These are phyloP conservation scores for Gastracanthus pulcherrimus DNA, from an alignment of 2,888 invertebrate genomes.

Conservation along the genomic window DNA sequence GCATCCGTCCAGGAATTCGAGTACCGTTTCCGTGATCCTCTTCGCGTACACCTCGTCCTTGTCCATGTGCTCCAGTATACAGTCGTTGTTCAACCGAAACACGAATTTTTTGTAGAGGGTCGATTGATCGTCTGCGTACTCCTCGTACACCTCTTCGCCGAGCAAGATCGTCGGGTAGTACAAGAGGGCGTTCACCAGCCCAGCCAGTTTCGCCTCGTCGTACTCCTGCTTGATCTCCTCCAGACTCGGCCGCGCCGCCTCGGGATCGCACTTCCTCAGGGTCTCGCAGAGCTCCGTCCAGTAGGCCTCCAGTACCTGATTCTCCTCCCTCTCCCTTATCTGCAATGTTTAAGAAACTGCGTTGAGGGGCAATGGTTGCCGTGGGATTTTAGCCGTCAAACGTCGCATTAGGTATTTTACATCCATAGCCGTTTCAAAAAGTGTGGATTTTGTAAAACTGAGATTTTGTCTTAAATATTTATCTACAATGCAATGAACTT, in stretches of 20 bases:
- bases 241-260: conserved; percentile 72
- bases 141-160: conserved; percentile 61
- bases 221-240: conserved; percentile 65
- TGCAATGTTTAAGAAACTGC: too few relatives aligned
- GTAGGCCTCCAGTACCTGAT: neutral
- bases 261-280: conserved; percentile 43
- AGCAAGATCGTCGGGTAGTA: conserved; percentile 69
- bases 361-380: too few relatives aligned
- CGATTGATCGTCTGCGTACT: conserved; percentile 62
- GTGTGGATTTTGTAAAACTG: too few relatives aligned
- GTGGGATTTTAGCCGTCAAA: too few relatives aligned
- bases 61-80: conserved; percentile 64
- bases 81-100: conserved; percentile 62
- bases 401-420: too few relatives aligned
- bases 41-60: conserved; percentile 63
- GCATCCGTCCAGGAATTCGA: conserved; percentile 58
- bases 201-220: conserved; percentile 69
- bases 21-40: conserved; percentile 65
- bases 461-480: too few relatives aligned
- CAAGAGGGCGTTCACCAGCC: conserved; percentile 65
- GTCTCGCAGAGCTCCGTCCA: conserved; percentile 36
- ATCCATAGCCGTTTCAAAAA: too few relatives aligned
- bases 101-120: conserved; percentile 55
- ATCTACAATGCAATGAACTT: too few relatives aligned
- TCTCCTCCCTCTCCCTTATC: neutral